phyloP scores from a whole-genome alignment of 1,140 invertebrate genomes.

The Ceratosolen fusciceps region DNA sequence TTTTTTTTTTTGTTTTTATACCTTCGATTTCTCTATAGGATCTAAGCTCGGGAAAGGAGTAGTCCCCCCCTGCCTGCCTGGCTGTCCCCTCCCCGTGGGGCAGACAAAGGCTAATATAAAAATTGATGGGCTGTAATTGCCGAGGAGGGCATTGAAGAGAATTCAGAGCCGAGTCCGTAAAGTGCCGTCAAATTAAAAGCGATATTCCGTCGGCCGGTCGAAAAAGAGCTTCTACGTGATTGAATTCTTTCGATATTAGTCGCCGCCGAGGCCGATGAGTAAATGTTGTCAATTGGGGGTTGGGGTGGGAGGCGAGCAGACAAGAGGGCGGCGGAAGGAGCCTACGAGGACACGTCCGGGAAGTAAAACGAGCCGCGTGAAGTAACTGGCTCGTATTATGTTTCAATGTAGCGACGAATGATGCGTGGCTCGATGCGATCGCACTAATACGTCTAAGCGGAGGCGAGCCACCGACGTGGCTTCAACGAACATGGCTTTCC shows the following conservation, averaged over 20 bases:
- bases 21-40: neutral
- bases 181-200: too few relatives aligned
- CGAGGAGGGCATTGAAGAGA: neutral
- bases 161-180: too few relatives aligned
- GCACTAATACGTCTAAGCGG: too few relatives aligned
- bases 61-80: too few relatives aligned
- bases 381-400: constrained; percentile 22
- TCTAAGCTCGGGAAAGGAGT: too few relatives aligned
- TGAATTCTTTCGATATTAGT: too few relatives aligned
- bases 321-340: neutral
- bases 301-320: constrained; percentile 17
- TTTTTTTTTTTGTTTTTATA: too few relatives aligned
- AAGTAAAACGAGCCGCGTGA: constrained; percentile 19
- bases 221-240: too few relatives aligned
- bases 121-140: neutral
- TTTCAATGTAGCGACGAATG: constrained; percentile 19
- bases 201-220: too few relatives aligned
- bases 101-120: neutral
- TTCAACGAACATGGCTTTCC: neutral
- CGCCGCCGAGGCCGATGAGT: constrained; percentile 27
- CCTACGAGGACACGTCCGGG: constrained; percentile 34
- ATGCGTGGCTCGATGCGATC: neutral
- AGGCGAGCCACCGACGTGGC: neutral
- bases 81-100: neutral
- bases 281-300: constrained; percentile 41